A percentile compares a stretch with the other conserved stretches of the same genome.
Conservation (phyloP, 2,113 vertebrate species). For the Lonchura striata region DNA sequence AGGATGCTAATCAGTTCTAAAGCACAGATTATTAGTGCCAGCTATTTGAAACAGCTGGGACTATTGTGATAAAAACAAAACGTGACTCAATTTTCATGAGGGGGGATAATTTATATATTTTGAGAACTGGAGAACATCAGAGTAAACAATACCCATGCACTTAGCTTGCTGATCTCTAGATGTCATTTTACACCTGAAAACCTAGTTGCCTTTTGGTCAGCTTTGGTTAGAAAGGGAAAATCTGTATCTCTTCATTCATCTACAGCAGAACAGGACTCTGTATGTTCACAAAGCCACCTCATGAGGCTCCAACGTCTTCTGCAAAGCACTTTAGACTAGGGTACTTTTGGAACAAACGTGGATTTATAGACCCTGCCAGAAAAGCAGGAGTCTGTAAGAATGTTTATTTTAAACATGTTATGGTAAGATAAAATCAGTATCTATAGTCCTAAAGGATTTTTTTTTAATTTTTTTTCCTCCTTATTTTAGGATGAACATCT, state of each 20-base stretch:
- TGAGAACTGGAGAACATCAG: background rate
- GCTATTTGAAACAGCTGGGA: slow-evolving; percentile 50
- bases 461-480: accelerated
- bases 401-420: background rate
- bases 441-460: background rate
- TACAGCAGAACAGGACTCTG: background rate
- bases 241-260: background rate
- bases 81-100: background rate
- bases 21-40: slow-evolving; percentile 47
- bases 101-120: background rate
- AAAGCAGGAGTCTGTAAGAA: background rate
- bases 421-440: background rate
- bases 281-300: background rate
- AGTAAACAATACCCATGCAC: background rate
- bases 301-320: background rate
- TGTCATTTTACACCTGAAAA: background rate
- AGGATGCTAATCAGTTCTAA: slow-evolving; percentile 67
- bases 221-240: background rate
- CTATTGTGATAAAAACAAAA: slow-evolving; percentile 43
- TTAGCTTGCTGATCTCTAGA: background rate
- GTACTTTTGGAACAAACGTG: background rate
- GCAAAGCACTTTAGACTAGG: background rate
- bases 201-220: background rate
- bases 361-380: background rate
- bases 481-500: background rate